These are phyloP conservation scores for Pitangus sulphuratus DNA, from an alignment of 2,797 vertebrate genomes.

Conservation along the genomic window DNA sequence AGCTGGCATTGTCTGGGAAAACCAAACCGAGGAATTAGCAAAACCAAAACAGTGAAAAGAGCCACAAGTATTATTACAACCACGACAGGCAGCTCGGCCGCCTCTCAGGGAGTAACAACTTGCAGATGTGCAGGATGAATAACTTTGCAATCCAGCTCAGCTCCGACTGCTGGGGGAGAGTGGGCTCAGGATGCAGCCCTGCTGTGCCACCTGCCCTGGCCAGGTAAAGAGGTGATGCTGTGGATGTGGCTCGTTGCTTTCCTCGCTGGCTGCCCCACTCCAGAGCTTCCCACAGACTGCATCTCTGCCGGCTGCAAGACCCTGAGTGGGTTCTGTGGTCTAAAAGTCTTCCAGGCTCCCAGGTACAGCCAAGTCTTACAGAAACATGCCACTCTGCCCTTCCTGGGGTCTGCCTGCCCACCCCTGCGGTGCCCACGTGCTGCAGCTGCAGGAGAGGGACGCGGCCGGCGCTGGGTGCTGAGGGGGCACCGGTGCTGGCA, in stretches of 20 bases:
- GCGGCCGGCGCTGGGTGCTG: rapidly evolving
- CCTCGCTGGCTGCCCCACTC: not conserved
- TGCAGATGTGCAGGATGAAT: not conserved
- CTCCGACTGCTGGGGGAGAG: not conserved
- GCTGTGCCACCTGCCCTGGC: not conserved
- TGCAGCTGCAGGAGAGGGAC: not conserved
- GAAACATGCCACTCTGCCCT: no score
- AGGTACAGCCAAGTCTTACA: rapidly evolving
- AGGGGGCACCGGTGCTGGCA: rapidly evolving
- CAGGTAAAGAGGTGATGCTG: not conserved
- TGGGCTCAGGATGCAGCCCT: rapidly evolving
- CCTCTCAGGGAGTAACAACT: not conserved
- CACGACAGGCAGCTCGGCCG: not conserved
- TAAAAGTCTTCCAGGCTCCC: not conserved
- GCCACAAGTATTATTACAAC: not conserved
- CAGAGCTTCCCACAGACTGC: not conserved
- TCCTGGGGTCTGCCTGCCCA: not conserved
- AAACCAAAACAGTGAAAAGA: not conserved
- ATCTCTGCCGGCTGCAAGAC: rapidly evolving
- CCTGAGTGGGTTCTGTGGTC: not conserved
- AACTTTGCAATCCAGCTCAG: not conserved
- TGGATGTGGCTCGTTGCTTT: not conserved
- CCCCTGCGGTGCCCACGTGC: not conserved
- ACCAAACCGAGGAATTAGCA: not conserved
- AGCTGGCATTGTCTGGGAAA: not conserved